Percentiles rank a stretch among this genome's conserved stretches.
Conservation (phyloP, 2,888 invertebrate species). For the Eilema sororculum region DNA sequence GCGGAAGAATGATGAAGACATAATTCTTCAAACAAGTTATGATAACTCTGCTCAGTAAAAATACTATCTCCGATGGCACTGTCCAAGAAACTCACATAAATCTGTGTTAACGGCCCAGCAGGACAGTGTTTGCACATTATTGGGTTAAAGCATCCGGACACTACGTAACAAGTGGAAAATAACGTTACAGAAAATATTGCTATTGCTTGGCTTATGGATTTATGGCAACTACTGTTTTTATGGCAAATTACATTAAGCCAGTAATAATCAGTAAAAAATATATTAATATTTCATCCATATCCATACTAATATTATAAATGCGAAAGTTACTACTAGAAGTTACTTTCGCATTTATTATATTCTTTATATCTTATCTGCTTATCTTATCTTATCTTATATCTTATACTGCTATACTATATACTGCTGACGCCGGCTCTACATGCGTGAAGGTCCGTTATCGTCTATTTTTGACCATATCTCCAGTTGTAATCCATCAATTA, state of each 20-base stretch:
- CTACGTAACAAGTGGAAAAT: constrained; percentile 56
- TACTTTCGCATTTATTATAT: no score
- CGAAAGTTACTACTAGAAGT: no score
- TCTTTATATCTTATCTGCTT: no score
- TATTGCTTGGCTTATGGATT: constrained; percentile 28
- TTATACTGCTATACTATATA: no score
- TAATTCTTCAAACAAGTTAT: constrained; percentile 38
- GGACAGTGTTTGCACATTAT: constrained; percentile 62
- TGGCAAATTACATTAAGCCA: constrained; percentile 1
- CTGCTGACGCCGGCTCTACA: no score
- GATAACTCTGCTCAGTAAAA: constrained; percentile 37
- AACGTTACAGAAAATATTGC: constrained; percentile 51
- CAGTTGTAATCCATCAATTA: no score
- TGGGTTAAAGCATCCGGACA: constrained; percentile 58
- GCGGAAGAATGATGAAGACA: background rate
- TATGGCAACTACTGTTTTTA: constrained; percentile 20
- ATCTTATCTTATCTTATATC: no score
- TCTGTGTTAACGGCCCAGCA: constrained; percentile 58
- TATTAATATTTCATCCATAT: no score
- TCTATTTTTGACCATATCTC: no score
- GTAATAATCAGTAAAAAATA: no score
- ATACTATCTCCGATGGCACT: constrained; percentile 40
- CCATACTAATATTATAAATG: no score
- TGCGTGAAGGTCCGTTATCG: no score
- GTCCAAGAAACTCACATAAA: constrained; percentile 59